Base-by-base conservation (phyloP, 2,113 vertebrate species). In the Empidonax alnorum region DNA sequence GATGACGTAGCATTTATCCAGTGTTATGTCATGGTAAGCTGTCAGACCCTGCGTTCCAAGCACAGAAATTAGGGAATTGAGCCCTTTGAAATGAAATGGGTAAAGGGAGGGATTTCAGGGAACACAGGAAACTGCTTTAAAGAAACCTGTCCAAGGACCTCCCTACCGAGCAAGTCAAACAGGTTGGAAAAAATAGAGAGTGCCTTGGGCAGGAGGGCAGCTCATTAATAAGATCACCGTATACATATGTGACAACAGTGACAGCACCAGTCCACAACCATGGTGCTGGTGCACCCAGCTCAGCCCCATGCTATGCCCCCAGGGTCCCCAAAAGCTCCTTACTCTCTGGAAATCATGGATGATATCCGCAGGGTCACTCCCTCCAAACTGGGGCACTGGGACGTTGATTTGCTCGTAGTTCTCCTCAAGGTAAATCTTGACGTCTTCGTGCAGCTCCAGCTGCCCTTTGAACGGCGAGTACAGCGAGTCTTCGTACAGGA, bases 281-380 rank as follows among this genome's bases (percentile, higher is more conserved):
- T 6, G 0, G 2, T 28, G 24, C 22, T 41, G 30, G 10, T 25
- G 23, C 41, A 55, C 14, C 22, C 62, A 44, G 46, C 56, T 76
- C 63, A 52, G 47, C 73, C 41, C 68, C 6, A 0, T 1, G 12
- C 55, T 27, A 21, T 2, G 4, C n/a, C n/a, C 65, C 13, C 78
- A 6, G 28, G 37, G 56, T 7, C 13, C 65, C 13, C 80, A 7
- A 33, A 35, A 62, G 8, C 14, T 92, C 63, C 98, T 98, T 97
- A 99, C 99, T 96, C 97, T 97, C 96, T 99, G 98, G 97, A 99
- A 99, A 94, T 99, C 99, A 0, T 99, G 99, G 97, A 99, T 99
- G 77, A 99, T 99, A 77, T 99, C 98, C 0, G 99, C 99, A 3
- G 99, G 98, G 95, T 99, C 99, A 0, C 99, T 98, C 16, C 98